Evolutionary conservation across 2,888 invertebrate species (phyloP).

Genomic region (Campoplex capitator): DNA sequence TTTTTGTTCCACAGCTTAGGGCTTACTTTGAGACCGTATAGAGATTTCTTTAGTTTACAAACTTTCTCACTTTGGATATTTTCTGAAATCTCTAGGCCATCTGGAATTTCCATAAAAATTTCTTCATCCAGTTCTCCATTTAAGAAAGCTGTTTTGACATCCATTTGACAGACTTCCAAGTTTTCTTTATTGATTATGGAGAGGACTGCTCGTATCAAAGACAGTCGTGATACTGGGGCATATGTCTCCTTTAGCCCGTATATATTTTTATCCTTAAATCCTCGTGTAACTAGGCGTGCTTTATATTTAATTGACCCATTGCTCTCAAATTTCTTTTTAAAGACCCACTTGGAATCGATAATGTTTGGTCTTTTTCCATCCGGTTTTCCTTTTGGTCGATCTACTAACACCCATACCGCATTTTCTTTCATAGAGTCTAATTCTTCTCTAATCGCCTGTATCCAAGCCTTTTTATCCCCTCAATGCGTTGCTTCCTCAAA

Average conservation of each 20-base stretch:
- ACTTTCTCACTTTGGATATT: conserved; percentile 22
- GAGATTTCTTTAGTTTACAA: conserved; percentile 59
- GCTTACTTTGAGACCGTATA: conserved; percentile 69
- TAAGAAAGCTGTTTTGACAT: conserved; percentile 68
- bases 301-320: conserved; percentile 61
- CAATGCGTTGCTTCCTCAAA: conserved; percentile 64
- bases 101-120: conserved; percentile 68
- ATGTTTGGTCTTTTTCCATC: conserved; percentile 47
- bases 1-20: conserved; percentile 69
- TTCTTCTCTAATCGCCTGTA: conserved; percentile 64
- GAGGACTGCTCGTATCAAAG: conserved; percentile 62
- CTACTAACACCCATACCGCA: conserved; percentile 62
- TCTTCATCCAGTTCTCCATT: conserved; percentile 60
- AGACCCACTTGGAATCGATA: conserved; percentile 66
- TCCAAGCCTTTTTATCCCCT: conserved; percentile 55
- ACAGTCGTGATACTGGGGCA: conserved; percentile 68
- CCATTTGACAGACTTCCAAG: conserved; percentile 60
- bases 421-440: conserved; percentile 69
- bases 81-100: conserved; percentile 44
- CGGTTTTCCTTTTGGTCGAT: conserved; percentile 46
- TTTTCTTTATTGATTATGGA: conserved; percentile 63
- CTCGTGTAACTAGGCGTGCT: conserved; percentile 67
- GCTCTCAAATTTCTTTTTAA: conserved; percentile 66
- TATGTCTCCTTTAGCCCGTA: conserved; percentile 68
- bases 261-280: conserved; percentile 65